Evolutionary conservation across 2,113 vertebrate genomes (phyloP).

Genomic region (Taxidea taxus): DNA sequence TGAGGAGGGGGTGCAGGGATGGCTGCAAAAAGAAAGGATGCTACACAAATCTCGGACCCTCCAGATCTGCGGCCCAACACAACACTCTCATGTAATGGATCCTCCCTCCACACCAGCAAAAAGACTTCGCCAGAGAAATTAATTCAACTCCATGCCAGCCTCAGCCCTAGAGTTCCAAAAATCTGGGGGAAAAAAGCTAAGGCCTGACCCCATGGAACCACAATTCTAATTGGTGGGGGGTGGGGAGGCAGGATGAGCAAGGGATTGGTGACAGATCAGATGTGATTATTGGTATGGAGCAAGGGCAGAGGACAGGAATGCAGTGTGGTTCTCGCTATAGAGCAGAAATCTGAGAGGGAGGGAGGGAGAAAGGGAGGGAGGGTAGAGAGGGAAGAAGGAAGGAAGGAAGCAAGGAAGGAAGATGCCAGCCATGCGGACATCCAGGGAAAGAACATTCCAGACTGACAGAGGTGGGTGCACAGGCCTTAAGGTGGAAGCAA

Average conservation of each 20-base stretch:
- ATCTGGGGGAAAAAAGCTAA: background rate
- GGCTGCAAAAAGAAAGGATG: background rate
- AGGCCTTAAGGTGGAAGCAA: background rate
- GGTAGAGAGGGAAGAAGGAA: too few relatives aligned
- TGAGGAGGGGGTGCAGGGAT: background rate
- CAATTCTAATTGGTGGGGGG: background rate
- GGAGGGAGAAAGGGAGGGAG: background rate
- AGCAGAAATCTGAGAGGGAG: background rate
- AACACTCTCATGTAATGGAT: background rate
- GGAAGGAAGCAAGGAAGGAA: too few relatives aligned
- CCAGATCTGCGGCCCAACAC: background rate
- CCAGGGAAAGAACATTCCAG: background rate
- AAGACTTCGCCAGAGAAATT: background rate
- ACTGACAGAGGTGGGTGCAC: rapidly evolving
- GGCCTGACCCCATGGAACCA: background rate
- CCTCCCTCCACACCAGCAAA: background rate
- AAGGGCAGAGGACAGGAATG: background rate
- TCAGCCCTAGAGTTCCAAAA: background rate
- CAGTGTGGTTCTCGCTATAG: background rate
- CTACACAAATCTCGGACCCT: background rate
- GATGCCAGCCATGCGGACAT: background rate
- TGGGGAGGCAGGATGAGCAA: background rate
- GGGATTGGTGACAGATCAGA: background rate
- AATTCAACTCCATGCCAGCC: background rate
- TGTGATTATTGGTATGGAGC: too few relatives aligned